phyloP scores from a whole-genome alignment of 2,888 invertebrate genomes.

The Lithophane socia region DNA sequence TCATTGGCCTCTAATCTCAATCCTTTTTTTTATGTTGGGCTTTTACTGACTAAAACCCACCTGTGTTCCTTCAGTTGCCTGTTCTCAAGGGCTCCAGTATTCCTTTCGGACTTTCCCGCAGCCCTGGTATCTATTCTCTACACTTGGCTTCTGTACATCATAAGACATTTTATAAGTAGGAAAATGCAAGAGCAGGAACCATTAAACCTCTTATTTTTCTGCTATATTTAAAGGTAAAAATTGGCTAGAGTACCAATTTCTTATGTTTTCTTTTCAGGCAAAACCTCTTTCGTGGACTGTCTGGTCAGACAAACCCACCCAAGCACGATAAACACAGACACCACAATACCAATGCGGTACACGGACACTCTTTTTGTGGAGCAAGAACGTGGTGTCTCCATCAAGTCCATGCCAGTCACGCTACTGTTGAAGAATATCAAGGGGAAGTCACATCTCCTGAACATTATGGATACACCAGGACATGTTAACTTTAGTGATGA shows the following conservation, averaged over 20 bases:
- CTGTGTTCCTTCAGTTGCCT: too few species aligned
- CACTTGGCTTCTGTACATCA: neutral
- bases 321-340: slow-evolving; percentile 93
- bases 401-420: slow-evolving; percentile 98
- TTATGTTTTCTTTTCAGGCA: slow-evolving; percentile 85
- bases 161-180: neutral
- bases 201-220: neutral
- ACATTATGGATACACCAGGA: slow-evolving; percentile 99
- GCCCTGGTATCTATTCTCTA: neutral
- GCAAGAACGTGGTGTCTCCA: slow-evolving; percentile 99
- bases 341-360: slow-evolving; percentile 95
- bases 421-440: slow-evolving; percentile 97
- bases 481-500: slow-evolving; percentile 99
- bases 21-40: too few species aligned
- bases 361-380: slow-evolving; percentile 99
- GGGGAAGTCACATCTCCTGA: slow-evolving; percentile 98
- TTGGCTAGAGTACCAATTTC: too few species aligned
- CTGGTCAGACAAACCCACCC: slow-evolving; percentile 99
- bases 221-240: neutral
- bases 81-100: too few species aligned
- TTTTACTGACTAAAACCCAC: too few species aligned
- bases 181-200: neutral
- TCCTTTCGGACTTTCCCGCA: too few species aligned
- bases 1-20: too few species aligned
- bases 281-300: slow-evolving; percentile 99